Evolutionary conservation across 2,888 invertebrate genomes (phyloP), one percentile per base, ranked within the genome.

Genomic region (Seira musarum): DNA sequence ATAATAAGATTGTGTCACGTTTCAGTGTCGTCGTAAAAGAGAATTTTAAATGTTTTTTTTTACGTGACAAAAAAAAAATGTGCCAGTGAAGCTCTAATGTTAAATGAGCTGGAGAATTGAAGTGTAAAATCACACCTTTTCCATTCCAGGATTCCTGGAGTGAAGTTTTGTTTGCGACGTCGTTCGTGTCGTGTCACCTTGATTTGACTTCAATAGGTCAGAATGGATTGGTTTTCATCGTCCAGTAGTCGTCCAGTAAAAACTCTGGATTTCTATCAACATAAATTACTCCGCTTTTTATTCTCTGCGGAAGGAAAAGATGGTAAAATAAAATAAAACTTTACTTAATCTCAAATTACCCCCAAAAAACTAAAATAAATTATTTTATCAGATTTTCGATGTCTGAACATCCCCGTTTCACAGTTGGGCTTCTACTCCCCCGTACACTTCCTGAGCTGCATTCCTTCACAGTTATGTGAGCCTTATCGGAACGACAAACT

Each of bases 341-440:
- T 30, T 8, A 30, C 30, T 8, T 30, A 8, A 8, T 53, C 53
- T 3, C 53, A 53, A 8, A n/a, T 53, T n/a, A 17, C 53, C 53
- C 53, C 53, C 6, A 53, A 53, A 53, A 3, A 3, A 3, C 5
- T 35, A 25, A 19, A 3, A n/a, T 70, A 10, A 15, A 53, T 21
- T 65, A 25, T 57, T 63, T 8, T 66, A 40, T n/a, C 35, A 82
- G 82, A 82, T 69, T 76, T 82, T 15, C 69, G 82, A 13, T 57
- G 60, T 46, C 57, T 82, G 15, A 68, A 72, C 35, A 73, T 82
- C 63, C 76, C 82, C 24, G 57, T 76, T 22, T 25, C 72, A n/a
- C 65, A 74, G 24, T 72, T 82, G 49, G 82, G 82, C 30, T 82
- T 82, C 40, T 80, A 76, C 53, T 80, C 82, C 10, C 82, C 82